Base-by-base conservation (phyloP, 2,113 vertebrate species). In the Pomatorhinus ruficollis region DNA sequence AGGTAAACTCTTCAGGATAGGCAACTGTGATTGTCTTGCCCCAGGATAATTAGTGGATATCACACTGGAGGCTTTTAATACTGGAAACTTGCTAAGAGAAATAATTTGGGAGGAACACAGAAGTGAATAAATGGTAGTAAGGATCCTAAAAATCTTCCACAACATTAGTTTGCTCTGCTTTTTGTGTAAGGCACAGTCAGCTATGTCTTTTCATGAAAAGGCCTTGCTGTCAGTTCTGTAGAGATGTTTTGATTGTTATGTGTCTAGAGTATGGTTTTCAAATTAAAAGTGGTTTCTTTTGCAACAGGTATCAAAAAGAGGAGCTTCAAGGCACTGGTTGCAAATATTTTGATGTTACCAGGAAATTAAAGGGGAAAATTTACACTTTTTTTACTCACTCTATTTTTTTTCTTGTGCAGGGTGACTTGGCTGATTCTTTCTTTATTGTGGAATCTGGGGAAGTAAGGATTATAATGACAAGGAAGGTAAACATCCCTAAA, bases 391-490 rank as follows among this genome's bases (percentile, higher is more conserved):
- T 71, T 50, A 22, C 22, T 42, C 33, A 6, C 13, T 72, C 93
- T 49, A 39, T 49, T 83, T 90, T 53, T 84, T 90, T 53, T 90
- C 72, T 68, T 63, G 22, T 33, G 35, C 94, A 99, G 99, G 99
- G 99, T 91, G 99, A 99, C 90, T 98, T 97, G 97, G 99, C 99
- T 50, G 98, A 99, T 97, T 99, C 98, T 97, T 99, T 99, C 97
- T 99, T 99, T 97, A 99, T 99, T 96, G 99, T 99, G 70, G 99
- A 99, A 97, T 99, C 99, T 87, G 99, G 99, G 96, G 99, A 99
- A 97, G 99, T 99, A 94, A 99, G 98, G 98, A 99, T 99, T 97
- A 99, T 99, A 90, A 99, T 99, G 98, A 99, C 98, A 96, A 98
- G 98, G 93, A 99, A 99, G 98, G 99, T 99, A 98, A 96, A 80